Evolutionary conservation across 92 coral and sea anemone species (phyloP), one percentile per base, ranked within the genome.

Genomic region (Palythoa caribaeorum): DNA sequence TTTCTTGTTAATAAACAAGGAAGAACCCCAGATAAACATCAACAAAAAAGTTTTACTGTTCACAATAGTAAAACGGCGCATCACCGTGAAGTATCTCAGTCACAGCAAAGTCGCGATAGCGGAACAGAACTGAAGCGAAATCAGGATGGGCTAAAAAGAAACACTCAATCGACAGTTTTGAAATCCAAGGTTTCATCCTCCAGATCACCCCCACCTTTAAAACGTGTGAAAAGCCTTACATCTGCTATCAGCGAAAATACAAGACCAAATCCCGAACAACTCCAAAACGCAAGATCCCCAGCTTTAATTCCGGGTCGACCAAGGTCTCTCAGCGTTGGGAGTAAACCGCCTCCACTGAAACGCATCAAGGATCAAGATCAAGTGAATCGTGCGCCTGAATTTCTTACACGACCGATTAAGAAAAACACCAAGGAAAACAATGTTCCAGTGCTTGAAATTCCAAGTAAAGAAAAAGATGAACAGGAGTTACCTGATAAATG

Each of bases 401-500:
- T 50, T 69, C 73, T 53, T 59, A 35, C 48, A 13, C 83, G 38
- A 70, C 6, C 73, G 0, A 12, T 74, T 9, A 44, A 28, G 62
- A 12, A 66, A 70, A 40, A 37, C 86, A 38, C 62, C 3, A 63
- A 40, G n/a, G 85, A 80, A 62, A 44, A 5, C 38, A 44, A 21
- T 6, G n/a, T 20, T 14, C 57, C 85, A 38, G 73, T 9, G 13
- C 14, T 38, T 20, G 74, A 28, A 48, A 16, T 68, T 16, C 48
- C 75, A 14, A 50, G 38, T 53, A 81, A 81, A 44, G 86, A 54
- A 48, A 47, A 48, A 1, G 63, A 3, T 17, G 86, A 81, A 10
- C 86, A 71, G 6, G 76, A 81, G 53, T 13, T 81, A 21, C 86
- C 86, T 7, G 86, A 66, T 17, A 81, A 81, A 44, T 94, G 92